Base-by-base conservation (phyloP, 2,113 vertebrate species). In the Helogale parvula region DNA sequence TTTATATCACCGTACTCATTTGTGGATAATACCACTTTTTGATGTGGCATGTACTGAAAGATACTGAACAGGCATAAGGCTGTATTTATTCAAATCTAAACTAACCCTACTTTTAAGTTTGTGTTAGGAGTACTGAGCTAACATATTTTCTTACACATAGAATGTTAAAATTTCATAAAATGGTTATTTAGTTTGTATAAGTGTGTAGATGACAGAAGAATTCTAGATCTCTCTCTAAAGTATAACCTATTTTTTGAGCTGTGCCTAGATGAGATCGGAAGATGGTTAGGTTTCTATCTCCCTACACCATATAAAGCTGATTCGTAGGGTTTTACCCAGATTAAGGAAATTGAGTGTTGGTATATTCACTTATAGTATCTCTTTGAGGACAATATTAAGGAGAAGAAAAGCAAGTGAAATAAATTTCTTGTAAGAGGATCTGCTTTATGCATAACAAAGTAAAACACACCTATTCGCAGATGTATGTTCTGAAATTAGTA, bases 311-410 rank as follows among this genome's bases (percentile, higher is more conserved):
- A 93, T 82, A 90, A 74, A 88, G 71, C 60, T 57, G 60, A 38
- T 87, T 72, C 68, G 50, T 72, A 38, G 5, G 25, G 17, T 33
- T 71, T 52, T 79, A 57, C 13, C 47, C 2, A 82, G 33, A 54
- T 60, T 60, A 52, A 66, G 14, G 45, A 54, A 95, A 27, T n/a
- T 38, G n/a, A 66, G 33, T 16, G 2, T 74, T 83, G 23, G 35
- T 15, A 19, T 90, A 19, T 57, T 66, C 50, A 85, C 8, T 47
- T 77, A 57, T 33, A 95, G 41, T 33, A 77, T 82, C 88, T 97
- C 1, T 88, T 98, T 95, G 93, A 93, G 97, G 96, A 50, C 0
- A 31, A 2, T 77, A 47, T 94, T 54, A 97, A 84, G 41, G 95
- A 25, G 21, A 95, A 92, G 88, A 38, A 86, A 87, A 66, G 21